Base-by-base conservation (phyloP, 2,888 invertebrate genomes). In the Drosophila borborema region DNA sequence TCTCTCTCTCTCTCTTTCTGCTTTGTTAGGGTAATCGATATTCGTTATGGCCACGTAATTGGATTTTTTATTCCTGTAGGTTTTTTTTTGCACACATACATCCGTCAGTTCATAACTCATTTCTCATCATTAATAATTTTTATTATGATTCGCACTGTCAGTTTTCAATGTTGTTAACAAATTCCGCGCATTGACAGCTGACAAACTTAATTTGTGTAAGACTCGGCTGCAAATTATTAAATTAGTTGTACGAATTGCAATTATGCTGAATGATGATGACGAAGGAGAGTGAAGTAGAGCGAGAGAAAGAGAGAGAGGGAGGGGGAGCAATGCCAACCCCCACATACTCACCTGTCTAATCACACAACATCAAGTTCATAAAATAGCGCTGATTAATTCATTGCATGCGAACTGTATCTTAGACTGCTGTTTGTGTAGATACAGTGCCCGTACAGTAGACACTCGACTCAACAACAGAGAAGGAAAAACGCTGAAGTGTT, bases 111-210 rank as follows among this genome's bases (percentile, higher is more conserved):
- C 84, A 90, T 86, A 89, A 91, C 84, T 91, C 91, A 90, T 90
- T 90, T 82, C 77, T 87, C 89, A 89, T 85, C 84, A 82, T 86
- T 90, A 82, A 91, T 91, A 90, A 86, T 72, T 89, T 83, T 83
- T 84, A 87, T 91, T 91, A 91, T 91, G 91, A 91, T 90, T 89
- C 85, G 81, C 72, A 76, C 89, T 91, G 91, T 91, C 92, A 91
- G 91, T 83, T 83, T 89, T 87, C 77, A 88, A 91, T 91, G 91
- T 86, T 92, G 91, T 91, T 91, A 88, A 91, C 91, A 92, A 90
- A 92, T 91, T 91, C 92, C 84, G 73, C 64, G 80, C 85, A 89
- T 91, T 87, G 83, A 79, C 86, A 91, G 87, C 86, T 91, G 91
- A 91, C 92, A 92, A 91, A 90, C 86, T 92, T 88, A 92, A 91